Percentiles rank a stretch among this genome's conserved stretches.
Conservation (phyloP, 2,888 invertebrate species). For the Phoenoteleia sp. region DNA sequence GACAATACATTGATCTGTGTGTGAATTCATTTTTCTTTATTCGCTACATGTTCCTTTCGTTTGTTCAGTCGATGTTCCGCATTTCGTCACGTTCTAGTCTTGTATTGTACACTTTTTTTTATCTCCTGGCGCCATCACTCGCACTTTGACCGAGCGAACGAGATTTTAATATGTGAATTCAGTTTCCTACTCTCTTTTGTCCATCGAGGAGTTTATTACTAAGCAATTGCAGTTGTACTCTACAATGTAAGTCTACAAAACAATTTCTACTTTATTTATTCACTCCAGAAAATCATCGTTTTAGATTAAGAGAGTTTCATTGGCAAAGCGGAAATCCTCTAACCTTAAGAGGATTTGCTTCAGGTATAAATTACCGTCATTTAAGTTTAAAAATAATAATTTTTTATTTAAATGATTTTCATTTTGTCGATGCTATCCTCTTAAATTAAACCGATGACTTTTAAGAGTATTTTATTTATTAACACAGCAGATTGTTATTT, state of each 20-base stretch:
- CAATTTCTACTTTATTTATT: neutral
- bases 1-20: slow-evolving; percentile 42
- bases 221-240: slow-evolving; percentile 13
- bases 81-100: slow-evolving; percentile 62
- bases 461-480: no score
- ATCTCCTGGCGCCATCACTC: slow-evolving; percentile 72
- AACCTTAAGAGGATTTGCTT: no score
- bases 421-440: no score
- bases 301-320: no score
- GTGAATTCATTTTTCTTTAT: slow-evolving; percentile 61
- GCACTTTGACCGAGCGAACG: slow-evolving; percentile 83
- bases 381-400: no score
- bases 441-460: no score
- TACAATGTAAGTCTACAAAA: slow-evolving; percentile 7
- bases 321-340: no score
- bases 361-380: no score
- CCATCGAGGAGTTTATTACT: slow-evolving; percentile 8
- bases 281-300: no score
- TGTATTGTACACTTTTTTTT: slow-evolving; percentile 61
- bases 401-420: neutral
- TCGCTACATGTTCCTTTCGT: slow-evolving; percentile 67
- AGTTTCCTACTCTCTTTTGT: slow-evolving; percentile 2
- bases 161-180: slow-evolving; percentile 55
- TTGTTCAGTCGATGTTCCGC: slow-evolving; percentile 66
- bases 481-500: no score